Conservation (phyloP, 1,140 invertebrate genomes). For the Popillia japonica region DNA sequence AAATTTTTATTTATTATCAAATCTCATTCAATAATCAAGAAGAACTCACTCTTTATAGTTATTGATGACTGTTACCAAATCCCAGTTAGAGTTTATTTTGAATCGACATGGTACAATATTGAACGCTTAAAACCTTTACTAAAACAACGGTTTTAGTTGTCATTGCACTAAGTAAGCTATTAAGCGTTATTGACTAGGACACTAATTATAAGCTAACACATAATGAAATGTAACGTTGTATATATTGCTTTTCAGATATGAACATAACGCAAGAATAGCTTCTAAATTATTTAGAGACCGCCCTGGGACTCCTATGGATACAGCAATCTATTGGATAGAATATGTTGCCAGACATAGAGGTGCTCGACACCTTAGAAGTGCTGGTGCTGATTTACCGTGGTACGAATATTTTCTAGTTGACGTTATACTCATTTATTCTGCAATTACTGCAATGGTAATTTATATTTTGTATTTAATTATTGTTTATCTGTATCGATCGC, state of each 20-base stretch:
- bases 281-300: constrained; percentile 62
- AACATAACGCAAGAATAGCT: background rate
- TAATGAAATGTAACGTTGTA: too few species aligned
- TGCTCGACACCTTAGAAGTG: constrained; percentile 60
- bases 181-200: too few species aligned
- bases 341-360: constrained; percentile 66
- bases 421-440: constrained; percentile 49
- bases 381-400: constrained; percentile 61
- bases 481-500: background rate
- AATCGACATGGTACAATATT: too few species aligned
- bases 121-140: too few species aligned
- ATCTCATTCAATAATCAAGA: too few species aligned
- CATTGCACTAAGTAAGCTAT: too few species aligned
- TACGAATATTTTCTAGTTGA: constrained; percentile 65
- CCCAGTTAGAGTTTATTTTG: too few species aligned
- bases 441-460: background rate
- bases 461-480: background rate
- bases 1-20: too few species aligned
- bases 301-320: constrained; percentile 63
- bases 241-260: background rate
- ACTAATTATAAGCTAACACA: too few species aligned
- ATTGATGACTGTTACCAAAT: too few species aligned
- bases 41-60: too few species aligned
- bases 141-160: too few species aligned
- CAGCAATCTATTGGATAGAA: constrained; percentile 68